Base-by-base conservation (phyloP, 2,888 invertebrate genomes). In the Aphelenchoides bicaudatus region DNA sequence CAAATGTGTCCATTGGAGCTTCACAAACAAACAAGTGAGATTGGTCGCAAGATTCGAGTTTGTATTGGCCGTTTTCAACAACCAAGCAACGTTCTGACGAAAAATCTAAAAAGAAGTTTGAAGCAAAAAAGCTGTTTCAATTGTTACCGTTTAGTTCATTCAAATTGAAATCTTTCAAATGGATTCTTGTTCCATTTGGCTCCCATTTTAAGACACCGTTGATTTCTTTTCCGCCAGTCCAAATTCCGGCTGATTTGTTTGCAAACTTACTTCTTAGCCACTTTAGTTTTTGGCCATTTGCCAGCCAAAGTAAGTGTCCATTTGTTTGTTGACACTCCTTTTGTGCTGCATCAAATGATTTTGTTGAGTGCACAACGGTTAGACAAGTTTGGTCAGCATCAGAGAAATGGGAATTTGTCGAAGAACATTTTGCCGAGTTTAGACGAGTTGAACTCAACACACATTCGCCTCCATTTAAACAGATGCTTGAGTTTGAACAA, bases 21-120 rank as follows among this genome's bases (percentile, higher is more conserved):
- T 59, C 63, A 28, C 60, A 59, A 34, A 64, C 58, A 25, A 63
- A 59, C n/a, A 23, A 61, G 62, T 62, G 61, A 6, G 60, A 28
- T 10, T 62, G 53, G 10, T 31, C 37, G 21, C 58, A 58, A 2
- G 57, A 58, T 58, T 58, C 25, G 21, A 19, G 13, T 16, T 23
- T 25, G 19, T 23, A 16, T 10, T 43, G 13, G 27, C 43, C 43
- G 16, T 43, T n/a, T n/a, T 43, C 27, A 1, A n/a, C n/a, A n/a
- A n/a, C n/a, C n/a, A n/a, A n/a, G n/a, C n/a, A n/a, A n/a, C n/a
- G n/a, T n/a, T n/a, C n/a, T n/a, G n/a, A n/a, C n/a, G n/a, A n/a
- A n/a, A n/a, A n/a, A n/a, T n/a, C n/a, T n/a, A n/a, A n/a, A 19
- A 19, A 2, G 2, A 16, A 2, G 19, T 2, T 2, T 37, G 16